A percentile compares a stretch with the other conserved stretches of the same genome.
phyloP scores from a whole-genome alignment of 2,888 invertebrate species.

The Drosophila macrospina region DNA sequence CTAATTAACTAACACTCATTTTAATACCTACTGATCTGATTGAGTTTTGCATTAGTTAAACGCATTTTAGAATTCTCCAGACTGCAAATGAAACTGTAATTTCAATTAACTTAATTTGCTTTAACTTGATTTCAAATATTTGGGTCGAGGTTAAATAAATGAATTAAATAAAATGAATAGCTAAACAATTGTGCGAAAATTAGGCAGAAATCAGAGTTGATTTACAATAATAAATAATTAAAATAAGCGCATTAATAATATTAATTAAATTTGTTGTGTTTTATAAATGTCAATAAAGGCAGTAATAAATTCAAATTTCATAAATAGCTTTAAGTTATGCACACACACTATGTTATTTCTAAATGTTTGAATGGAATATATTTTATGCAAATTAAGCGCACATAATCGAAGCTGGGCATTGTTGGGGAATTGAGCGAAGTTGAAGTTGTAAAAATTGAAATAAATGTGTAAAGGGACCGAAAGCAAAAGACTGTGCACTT shows the following conservation, averaged over 20 bases:
- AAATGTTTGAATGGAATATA: slow-evolving; percentile 71
- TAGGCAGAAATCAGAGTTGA: background rate
- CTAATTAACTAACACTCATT: no score
- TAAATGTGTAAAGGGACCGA: slow-evolving; percentile 76
- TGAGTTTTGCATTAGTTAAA: no score
- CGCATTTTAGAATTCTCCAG: no score
- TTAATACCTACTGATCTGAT: no score
- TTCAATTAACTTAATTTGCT: no score
- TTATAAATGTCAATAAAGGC: background rate
- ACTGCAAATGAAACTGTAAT: no score
- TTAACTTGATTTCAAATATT: no score
- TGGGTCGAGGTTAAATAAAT: no score
- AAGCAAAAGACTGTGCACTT: slow-evolving; percentile 30
- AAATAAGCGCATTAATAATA: background rate
- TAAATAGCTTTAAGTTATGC: slow-evolving; percentile 4
- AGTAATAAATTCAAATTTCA: slow-evolving; percentile 10
- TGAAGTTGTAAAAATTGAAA: slow-evolving; percentile 66
- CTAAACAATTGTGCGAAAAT: background rate
- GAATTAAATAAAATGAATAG: no score
- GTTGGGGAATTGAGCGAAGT: slow-evolving; percentile 47
- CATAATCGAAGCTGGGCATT: slow-evolving; percentile 14
- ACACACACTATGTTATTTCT: slow-evolving; percentile 66
- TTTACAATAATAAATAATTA: background rate
- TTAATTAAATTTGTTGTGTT: background rate
- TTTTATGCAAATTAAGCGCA: slow-evolving; percentile 72